Conservation (phyloP, 2,797 vertebrate genomes). For the Phylloscopus collybita region DNA sequence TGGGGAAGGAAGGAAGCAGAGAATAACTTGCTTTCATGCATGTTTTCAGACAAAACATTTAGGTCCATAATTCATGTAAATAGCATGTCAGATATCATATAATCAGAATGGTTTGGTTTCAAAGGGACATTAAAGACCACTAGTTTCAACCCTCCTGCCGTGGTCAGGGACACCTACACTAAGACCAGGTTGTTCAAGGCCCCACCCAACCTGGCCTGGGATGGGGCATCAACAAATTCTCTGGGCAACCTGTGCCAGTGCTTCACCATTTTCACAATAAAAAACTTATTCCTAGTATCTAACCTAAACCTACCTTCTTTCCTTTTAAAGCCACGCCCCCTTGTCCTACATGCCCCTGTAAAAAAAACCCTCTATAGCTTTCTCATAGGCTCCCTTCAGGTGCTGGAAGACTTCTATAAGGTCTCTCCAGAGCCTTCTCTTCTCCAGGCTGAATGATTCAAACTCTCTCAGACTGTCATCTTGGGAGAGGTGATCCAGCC, state of each 20-base stretch:
- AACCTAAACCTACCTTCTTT: background rate
- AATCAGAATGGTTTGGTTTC: background rate
- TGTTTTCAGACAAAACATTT: background rate
- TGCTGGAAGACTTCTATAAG: background rate
- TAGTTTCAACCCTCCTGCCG: background rate
- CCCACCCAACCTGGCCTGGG: background rate
- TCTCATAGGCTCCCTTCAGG: background rate
- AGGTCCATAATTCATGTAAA: background rate
- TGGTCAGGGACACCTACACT: background rate
- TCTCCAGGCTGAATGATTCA: background rate
- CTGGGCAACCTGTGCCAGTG: background rate
- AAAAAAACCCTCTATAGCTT: background rate
- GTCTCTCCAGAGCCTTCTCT: background rate
- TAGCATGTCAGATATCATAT: background rate
- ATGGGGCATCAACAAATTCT: background rate
- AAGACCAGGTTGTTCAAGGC: background rate
- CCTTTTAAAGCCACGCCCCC: background rate
- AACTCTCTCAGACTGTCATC: background rate
- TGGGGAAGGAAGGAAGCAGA: background rate
- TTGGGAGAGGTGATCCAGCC: background rate
- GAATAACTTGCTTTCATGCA: background rate
- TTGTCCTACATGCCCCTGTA: background rate
- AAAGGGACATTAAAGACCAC: background rate
- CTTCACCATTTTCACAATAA: background rate
- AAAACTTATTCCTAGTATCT: background rate